Evolutionary conservation across 2,797 vertebrate species (phyloP).

Genomic region (Tapera naevia): DNA sequence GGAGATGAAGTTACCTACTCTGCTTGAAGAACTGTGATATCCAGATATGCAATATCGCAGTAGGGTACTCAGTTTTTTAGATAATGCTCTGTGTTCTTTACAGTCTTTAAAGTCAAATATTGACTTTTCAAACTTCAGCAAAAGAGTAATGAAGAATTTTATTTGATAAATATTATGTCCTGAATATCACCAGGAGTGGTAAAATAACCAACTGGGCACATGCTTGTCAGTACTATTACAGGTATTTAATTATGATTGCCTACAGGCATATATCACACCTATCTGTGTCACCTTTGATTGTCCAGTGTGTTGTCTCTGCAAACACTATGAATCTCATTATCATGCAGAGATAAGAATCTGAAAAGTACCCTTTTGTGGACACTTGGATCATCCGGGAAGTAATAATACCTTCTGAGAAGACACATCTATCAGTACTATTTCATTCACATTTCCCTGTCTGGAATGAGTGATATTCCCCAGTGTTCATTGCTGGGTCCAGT

Average conservation of each 20-base stretch:
- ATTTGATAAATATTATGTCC: neutral
- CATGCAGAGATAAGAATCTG: neutral
- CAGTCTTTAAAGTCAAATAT: too few relatives aligned
- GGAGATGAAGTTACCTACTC: neutral
- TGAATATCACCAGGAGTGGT: neutral
- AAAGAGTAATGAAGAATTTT: neutral
- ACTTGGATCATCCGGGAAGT: neutral
- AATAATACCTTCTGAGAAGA: neutral
- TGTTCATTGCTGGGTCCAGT: too few relatives aligned
- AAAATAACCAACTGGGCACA: neutral
- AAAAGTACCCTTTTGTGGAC: neutral
- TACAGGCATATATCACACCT: neutral
- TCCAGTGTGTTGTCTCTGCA: neutral
- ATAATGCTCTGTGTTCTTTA: neutral
- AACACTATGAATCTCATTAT: neutral
- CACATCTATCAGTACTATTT: neutral
- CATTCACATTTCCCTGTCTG: neutral
- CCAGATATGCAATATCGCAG: neutral
- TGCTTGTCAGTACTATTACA: neutral
- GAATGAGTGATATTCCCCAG: too few relatives aligned
- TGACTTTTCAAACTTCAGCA: neutral
- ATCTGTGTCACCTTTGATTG: neutral
- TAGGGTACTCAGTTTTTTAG: neutral
- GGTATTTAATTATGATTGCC: neutral
- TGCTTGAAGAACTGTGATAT: neutral